Percentiles rank a stretch among this genome's conserved stretches.
Evolutionary conservation across 2,797 vertebrate species (phyloP).

Genomic region (Enteromius treurensis): DNA sequence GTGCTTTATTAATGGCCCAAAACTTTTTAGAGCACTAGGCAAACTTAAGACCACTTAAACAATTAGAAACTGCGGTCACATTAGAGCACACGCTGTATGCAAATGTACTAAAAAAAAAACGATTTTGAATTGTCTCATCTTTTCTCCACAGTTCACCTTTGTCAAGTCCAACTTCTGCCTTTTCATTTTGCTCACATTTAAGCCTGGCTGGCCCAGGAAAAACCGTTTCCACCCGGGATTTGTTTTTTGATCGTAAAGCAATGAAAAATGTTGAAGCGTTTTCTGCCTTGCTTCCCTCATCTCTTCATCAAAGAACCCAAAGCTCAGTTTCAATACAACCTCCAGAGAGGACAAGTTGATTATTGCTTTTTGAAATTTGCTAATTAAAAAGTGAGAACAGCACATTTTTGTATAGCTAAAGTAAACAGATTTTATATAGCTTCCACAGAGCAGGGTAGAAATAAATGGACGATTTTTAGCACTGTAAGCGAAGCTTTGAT

Average conservation of each 20-base stretch:
- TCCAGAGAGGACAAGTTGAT: constrained; percentile 41
- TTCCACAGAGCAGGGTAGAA: not conserved
- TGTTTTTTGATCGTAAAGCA: constrained; percentile 44
- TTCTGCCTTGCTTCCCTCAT: constrained; percentile 48
- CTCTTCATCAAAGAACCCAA: constrained; percentile 47
- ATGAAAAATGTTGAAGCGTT: constrained; percentile 46
- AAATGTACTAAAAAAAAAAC: not conserved
- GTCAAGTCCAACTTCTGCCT: not conserved
- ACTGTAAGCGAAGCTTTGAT: not conserved
- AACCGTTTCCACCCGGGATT: constrained; percentile 37
- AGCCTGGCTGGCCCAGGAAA: constrained; percentile 8
- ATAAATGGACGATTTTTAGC: not conserved
- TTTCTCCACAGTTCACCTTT: constrained; percentile 2
- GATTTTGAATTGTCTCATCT: not conserved
- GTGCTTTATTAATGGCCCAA: constrained; percentile 58
- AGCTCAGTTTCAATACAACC: constrained; percentile 40
- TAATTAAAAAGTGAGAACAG: constrained; percentile 41
- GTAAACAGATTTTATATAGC: constrained; percentile 13
- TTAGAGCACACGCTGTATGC: not conserved
- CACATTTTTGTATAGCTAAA: constrained; percentile 20
- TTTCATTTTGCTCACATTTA: constrained; percentile 26
- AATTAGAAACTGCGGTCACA: constrained; percentile 25
- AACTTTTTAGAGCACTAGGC: constrained; percentile 26
- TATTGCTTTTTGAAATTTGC: constrained; percentile 50
- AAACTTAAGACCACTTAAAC: constrained; percentile 33